Conservation (phyloP, 2,888 invertebrate genomes). For the Anthophora plumipes region DNA sequence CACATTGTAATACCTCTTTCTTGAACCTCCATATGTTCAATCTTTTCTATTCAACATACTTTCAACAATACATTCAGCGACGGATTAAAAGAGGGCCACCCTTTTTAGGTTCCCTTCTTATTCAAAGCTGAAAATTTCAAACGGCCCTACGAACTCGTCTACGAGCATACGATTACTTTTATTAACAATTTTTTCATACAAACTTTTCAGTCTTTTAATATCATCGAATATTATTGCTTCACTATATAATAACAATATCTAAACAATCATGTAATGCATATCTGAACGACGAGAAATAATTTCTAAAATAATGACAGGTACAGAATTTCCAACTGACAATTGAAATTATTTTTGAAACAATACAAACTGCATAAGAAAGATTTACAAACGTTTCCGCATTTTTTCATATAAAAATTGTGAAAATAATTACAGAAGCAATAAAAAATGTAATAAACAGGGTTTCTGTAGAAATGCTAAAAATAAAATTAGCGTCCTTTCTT, state of each 20-base stretch:
- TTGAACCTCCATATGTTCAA: not conserved
- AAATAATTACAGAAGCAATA: not conserved
- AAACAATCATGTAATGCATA: not conserved
- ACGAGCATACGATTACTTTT: not conserved
- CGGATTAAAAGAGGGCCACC: not conserved
- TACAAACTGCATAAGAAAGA: no score
- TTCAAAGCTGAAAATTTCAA: not conserved
- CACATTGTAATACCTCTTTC: not conserved
- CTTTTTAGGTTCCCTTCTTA: not conserved
- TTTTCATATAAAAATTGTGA: no score
- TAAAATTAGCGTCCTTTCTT: no score
- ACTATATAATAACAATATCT: not conserved
- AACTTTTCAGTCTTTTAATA: not conserved
- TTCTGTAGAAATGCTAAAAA: no score
- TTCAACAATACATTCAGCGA: not conserved
- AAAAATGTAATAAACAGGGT: not conserved
- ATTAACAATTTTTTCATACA: not conserved
- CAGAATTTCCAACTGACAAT: no score
- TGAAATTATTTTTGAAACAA: no score
- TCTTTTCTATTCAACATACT: conserved; percentile 4
- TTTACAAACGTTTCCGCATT: no score
- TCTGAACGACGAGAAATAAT: no score
- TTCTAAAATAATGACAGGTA: no score
- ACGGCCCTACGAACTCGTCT: not conserved
- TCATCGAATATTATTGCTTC: not conserved